A percentile compares a stretch with the other conserved stretches of the same genome.
Evolutionary conservation across 2,113 vertebrate species (phyloP).

Genomic region (Gadus macrocephalus): DNA sequence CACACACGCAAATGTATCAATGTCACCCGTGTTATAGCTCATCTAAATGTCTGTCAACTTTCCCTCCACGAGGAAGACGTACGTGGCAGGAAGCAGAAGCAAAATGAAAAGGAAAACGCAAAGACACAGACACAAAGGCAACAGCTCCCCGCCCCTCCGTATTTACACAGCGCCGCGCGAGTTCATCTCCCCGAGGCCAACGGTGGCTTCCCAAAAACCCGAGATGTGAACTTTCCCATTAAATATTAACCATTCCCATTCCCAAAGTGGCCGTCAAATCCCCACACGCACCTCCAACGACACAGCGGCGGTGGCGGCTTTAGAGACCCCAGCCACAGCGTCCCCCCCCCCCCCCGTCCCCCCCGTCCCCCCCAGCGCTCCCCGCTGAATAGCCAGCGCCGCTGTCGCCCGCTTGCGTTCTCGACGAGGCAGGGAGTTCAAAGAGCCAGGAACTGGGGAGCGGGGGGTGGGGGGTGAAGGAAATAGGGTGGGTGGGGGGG

Average conservation of each 20-base stretch:
- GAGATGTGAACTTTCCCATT: constrained; percentile 70
- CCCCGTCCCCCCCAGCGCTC: constrained; percentile 37
- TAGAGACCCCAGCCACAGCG: no score
- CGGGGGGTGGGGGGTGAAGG: constrained; percentile 28
- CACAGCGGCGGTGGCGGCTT: constrained; percentile 24
- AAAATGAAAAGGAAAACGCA: not conserved
- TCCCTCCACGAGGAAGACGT: no score
- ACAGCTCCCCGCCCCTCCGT: constrained; percentile 22
- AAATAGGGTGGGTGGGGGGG: constrained; percentile 54
- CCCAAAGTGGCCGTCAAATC: constrained; percentile 67
- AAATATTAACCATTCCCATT: constrained; percentile 75
- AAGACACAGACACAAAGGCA: constrained; percentile 9
- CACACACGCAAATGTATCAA: no score
- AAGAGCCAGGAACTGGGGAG: constrained; percentile 53
- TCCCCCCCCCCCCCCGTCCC: constrained; percentile 48
- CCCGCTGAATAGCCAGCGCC: constrained; percentile 60
- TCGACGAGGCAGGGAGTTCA: constrained; percentile 56
- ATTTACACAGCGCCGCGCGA: constrained; percentile 62
- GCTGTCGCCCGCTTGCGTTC: constrained; percentile 26
- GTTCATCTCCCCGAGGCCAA: constrained; percentile 58
- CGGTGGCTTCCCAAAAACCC: constrained; percentile 60
- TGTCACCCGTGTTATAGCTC: no score
- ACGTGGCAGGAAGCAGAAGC: no score
- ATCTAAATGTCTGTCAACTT: no score
- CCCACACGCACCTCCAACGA: constrained; percentile 63